Conservation (phyloP, 2,113 vertebrate genomes). For the Laterallus jamaicensis region DNA sequence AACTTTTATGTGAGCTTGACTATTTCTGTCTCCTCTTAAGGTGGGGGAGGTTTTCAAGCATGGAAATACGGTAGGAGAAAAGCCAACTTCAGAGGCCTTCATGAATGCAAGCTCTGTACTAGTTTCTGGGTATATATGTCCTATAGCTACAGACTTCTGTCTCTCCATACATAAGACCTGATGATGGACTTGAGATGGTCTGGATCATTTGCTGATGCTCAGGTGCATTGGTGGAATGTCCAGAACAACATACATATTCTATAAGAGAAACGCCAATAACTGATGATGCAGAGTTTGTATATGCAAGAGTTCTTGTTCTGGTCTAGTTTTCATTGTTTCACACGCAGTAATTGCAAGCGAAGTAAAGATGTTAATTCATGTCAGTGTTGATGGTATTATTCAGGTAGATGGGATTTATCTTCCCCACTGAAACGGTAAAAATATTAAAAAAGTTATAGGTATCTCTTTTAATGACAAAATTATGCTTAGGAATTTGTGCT, state of each 20-base stretch:
- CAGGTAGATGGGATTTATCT: neutral
- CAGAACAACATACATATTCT: neutral
- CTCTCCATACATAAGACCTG: rapidly evolving
- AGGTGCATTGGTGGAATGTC: neutral
- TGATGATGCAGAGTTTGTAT: neutral
- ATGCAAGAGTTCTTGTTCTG: neutral
- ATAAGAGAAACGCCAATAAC: rapidly evolving
- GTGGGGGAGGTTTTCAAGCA: neutral
- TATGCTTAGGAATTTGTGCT: neutral
- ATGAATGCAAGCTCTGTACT: neutral
- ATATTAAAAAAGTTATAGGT: neutral
- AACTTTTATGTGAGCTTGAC: neutral
- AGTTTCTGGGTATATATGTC: neutral
- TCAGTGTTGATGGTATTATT: neutral
- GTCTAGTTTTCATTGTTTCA: neutral
- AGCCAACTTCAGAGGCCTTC: neutral
- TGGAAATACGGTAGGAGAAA: neutral
- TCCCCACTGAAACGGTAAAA: neutral
- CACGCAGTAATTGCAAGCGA: neutral
- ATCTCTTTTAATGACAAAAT: neutral
- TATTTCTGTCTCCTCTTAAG: neutral
- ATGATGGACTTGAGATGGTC: neutral
- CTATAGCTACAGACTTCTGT: neutral
- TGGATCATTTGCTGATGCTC: neutral
- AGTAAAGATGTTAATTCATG: neutral